Evolutionary conservation across 2,888 invertebrate genomes (phyloP), one percentile per base, ranked within the genome.

Genomic region (Tetanocera ferruginea): DNA sequence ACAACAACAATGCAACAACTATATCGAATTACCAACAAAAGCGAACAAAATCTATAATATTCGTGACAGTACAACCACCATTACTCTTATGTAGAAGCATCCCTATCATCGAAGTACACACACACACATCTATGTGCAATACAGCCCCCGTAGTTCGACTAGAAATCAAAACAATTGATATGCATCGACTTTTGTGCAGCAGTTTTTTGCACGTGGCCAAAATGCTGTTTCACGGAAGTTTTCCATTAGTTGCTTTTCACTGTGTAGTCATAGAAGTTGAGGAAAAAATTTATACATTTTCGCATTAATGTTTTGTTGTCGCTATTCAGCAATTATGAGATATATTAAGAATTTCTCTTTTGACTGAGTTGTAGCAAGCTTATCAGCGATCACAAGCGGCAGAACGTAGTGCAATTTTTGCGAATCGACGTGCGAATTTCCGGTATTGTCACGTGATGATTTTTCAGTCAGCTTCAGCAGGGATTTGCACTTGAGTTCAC

Each of bases 21-120:
- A 84, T 85, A 86, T 85, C 86, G 86, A 86, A 86, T 85, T 86
- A 85, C 86, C 84, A 85, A 85, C 34, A 72, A 72, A 23, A 49
- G 14, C 23, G 8, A 37, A 6, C 9, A 31, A 0, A 19, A 72
- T 25, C 17, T 49, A 25, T 67, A 67, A 43, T 11, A 67, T 11
- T 43, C 17, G 37, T 11, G 25, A 62, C 23, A 62, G 2, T 28
- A 62, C 19, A 23, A 62, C 19, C 31, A 23, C 23, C 23, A 17
- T 8, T 62, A 62, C 17, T 28, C 4, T 23, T 11, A 52, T 17
- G 8, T 17, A 37, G 37, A 55, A 72, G 14, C 23, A 52, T 4
- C 72, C 55, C 57, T 19, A n/a, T 52, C 0, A n/a, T 49, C 25
- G 28, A 51, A 28, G 17, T 19, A n/a, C 70, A 49, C 25, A 23